Conservation (phyloP, 2,797 vertebrate genomes). For the Cirrhinus molitorella region DNA sequence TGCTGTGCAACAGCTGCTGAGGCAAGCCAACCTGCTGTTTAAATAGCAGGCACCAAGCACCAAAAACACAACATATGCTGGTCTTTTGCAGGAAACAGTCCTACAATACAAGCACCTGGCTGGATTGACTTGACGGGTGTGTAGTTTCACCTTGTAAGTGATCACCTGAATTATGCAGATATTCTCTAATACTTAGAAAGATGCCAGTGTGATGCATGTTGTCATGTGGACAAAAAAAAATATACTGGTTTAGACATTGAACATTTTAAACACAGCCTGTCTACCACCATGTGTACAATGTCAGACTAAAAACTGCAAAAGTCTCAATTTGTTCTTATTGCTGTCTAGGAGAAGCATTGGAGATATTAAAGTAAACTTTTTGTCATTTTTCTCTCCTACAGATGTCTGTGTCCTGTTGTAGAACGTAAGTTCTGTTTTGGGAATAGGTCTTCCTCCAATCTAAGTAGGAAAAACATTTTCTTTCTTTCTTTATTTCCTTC, state of each 20-base stretch:
- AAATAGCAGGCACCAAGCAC: neutral
- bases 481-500: neutral
- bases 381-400: neutral
- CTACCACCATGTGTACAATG: conserved; percentile 17
- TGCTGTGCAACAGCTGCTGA: conserved; percentile 11
- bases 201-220: conserved; percentile 3
- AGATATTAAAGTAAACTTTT: neutral
- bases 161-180: neutral
- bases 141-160: neutral
- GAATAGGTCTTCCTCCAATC: neutral
- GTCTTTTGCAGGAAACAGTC: neutral
- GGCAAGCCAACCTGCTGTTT: neutral
- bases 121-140: conserved; percentile 6
- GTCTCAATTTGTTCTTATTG: neutral
- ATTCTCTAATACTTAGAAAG: neutral
- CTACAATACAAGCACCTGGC: conserved; percentile 5
- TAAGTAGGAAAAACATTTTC: neutral
- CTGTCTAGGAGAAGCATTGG: neutral
- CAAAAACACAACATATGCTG: conserved; percentile 15
- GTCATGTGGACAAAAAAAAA: conserved; percentile 40
- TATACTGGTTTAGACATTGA: conserved; percentile 44
- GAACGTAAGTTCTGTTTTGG: neutral
- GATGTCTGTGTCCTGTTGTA: neutral
- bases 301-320: neutral
- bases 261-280: conserved; percentile 34